Conservation (phyloP, 2,888 invertebrate genomes). For the Lamproptera curius region DNA sequence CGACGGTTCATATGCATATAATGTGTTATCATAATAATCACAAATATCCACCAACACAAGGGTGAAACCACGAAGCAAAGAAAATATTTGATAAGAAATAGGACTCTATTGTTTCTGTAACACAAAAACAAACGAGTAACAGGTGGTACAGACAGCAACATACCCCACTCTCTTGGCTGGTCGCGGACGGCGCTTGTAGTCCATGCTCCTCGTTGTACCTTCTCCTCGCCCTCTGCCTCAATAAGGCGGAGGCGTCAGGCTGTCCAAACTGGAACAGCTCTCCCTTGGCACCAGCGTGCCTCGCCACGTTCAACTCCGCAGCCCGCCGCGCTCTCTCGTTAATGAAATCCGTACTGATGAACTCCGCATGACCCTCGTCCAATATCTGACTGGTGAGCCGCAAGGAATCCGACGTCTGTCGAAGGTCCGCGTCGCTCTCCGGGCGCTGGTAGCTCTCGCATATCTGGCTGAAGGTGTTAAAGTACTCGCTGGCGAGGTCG, state of each 20-base stretch:
- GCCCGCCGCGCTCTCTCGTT: conserved; percentile 21
- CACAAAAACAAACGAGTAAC: neutral
- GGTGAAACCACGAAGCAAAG: neutral
- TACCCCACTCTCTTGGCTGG: conserved; percentile 75
- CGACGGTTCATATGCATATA: neutral
- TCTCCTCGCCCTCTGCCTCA: conserved; percentile 67
- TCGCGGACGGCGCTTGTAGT: conserved; percentile 56
- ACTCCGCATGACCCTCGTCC: conserved; percentile 35
- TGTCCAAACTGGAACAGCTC: conserved; percentile 78
- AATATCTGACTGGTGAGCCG: conserved; percentile 63
- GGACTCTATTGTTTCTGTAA: neutral
- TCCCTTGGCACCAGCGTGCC: conserved; percentile 52
- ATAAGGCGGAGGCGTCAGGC: conserved; percentile 76
- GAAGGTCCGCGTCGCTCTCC: conserved; percentile 51
- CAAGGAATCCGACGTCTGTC: conserved; percentile 62
- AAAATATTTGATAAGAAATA: neutral
- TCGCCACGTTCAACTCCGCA: conserved; percentile 54
- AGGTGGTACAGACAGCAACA: no score
- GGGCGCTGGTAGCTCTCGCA: conserved; percentile 58
- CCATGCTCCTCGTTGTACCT: conserved; percentile 67
- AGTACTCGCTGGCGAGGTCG: conserved; percentile 64
- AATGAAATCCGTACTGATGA: conserved; percentile 37
- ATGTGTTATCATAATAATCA: neutral
- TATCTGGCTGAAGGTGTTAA: conserved; percentile 69
- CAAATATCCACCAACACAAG: neutral